Base-by-base conservation (phyloP, 64 coral and sea anemone genomes). In the Pocillopora verrucosa region DNA sequence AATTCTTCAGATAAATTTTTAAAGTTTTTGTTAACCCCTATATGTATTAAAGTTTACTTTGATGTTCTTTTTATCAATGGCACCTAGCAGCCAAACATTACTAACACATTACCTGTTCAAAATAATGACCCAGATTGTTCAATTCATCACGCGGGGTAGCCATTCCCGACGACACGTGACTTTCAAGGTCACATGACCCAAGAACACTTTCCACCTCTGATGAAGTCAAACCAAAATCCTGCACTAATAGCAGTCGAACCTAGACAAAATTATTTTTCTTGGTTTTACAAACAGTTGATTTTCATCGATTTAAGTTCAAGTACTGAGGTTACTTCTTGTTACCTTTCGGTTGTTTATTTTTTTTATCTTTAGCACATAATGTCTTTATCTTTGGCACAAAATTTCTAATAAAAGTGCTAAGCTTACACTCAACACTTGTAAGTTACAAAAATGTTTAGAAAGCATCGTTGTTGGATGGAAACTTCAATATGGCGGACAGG, bases 141-240 rank as follows among this genome's bases (percentile, higher is more conserved):
- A 85, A 57, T 12, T 85, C 82, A 15, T 16, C 22, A 6, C 82
- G 63, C 11, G 82, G 82, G 19, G 82, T 85, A 20, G 19, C 82
- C 82, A 72, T 72, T 15, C 82, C 82, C 2, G 82, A 85, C 22
- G 82, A 85, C 9, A 85, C 82, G 5, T 72, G 82, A 72, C 82
- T 72, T 57, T 85, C 82, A 70, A 85, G 82, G 17, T 85, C 82
- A 85, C 82, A 85, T 72, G 82, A 85, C 20, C 82, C 82, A 11
- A 85, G 38, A 16, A 85, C 82, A 72, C 82, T 85, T 72, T 72
- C 82, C n/a, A 85, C 82, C 10, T 85, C 82, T 56, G 82, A 85
- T 6, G 64, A 4, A 13, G 82, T 85, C 0, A 85, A 65, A 58
- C 82, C 82, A 72, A 85, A 38, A 14, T 85, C 82, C 36, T 73